phyloP scores from a whole-genome alignment of 2,888 invertebrate genomes.

The Fissipunctia ypsillon region DNA sequence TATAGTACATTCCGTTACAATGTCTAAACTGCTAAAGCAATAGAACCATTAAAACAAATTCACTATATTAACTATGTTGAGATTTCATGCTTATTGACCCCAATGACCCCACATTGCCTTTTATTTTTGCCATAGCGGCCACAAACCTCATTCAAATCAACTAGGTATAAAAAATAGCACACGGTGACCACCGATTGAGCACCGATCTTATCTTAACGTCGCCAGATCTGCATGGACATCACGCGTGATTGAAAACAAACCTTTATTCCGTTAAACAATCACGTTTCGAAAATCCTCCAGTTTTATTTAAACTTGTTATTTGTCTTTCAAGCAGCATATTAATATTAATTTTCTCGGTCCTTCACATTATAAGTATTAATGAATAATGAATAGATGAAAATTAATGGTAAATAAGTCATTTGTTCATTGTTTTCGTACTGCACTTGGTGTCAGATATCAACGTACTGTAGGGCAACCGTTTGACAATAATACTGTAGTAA shows the following conservation, averaged over 20 bases:
- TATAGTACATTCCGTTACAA: neutral
- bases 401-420: conserved; percentile 63
- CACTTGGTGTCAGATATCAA: conserved; percentile 62
- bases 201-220: conserved; percentile 46
- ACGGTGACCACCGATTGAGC: conserved; percentile 26
- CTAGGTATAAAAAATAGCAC: conserved; percentile 30
- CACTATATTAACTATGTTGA: neutral
- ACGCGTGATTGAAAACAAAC: conserved; percentile 50
- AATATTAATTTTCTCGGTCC: conserved; percentile 62
- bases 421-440: conserved; percentile 58
- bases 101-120: neutral
- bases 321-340: conserved; percentile 52
- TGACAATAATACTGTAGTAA: conserved; percentile 20
- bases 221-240: conserved; percentile 51
- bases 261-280: conserved; percentile 55
- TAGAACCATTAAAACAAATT: neutral
- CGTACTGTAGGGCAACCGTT: conserved; percentile 21
- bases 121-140: neutral
- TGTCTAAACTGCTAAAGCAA: neutral
- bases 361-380: conserved; percentile 45
- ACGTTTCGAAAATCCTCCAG: conserved; percentile 51
- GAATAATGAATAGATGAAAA: conserved; percentile 65
- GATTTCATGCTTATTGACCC: neutral
- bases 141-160: conserved; percentile 18
- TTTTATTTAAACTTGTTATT: conserved; percentile 50